Percentiles rank a stretch among this genome's conserved stretches.
These are phyloP conservation scores for Menura novaehollandiae DNA, from an alignment of 2,113 vertebrate genomes.

Conservation along the genomic window DNA sequence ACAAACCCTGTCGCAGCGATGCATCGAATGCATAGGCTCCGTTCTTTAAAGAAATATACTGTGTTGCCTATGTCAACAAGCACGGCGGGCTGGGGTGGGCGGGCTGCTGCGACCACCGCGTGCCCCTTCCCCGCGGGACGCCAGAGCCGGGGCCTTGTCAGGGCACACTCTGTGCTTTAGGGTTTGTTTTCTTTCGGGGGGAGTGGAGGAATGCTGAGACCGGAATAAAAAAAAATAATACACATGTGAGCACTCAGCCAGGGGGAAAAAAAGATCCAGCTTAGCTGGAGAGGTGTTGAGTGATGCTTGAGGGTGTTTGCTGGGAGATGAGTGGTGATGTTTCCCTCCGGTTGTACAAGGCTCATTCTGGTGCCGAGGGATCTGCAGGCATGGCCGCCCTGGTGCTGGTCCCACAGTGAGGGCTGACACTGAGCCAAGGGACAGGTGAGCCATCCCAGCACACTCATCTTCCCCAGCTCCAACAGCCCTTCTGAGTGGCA, in stretches of 20 bases:
- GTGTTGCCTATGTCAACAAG: constrained; percentile 8
- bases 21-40: constrained; percentile 38
- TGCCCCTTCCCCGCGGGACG: neutral
- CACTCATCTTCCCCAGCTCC: neutral
- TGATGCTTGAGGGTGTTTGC: neutral
- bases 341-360: neutral
- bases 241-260: neutral
- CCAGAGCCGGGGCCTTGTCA: neutral
- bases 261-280: neutral
- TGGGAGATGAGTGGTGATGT: neutral
- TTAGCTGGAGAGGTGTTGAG: neutral
- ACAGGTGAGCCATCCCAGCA: fast-evolving
- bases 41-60: constrained; percentile 40
- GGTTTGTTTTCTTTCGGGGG: constrained; percentile 9
- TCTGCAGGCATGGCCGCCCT: neutral
- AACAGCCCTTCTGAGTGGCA: neutral
- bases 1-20: constrained; percentile 14
- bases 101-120: constrained; percentile 1
- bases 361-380: neutral
- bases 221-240: neutral
- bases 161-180: neutral
- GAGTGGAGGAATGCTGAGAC: neutral
- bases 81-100: neutral
- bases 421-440: neutral
- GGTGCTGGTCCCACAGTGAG: neutral